Base-by-base conservation (phyloP, 2,797 vertebrate genomes). In the Pyrocephalus nanus region DNA sequence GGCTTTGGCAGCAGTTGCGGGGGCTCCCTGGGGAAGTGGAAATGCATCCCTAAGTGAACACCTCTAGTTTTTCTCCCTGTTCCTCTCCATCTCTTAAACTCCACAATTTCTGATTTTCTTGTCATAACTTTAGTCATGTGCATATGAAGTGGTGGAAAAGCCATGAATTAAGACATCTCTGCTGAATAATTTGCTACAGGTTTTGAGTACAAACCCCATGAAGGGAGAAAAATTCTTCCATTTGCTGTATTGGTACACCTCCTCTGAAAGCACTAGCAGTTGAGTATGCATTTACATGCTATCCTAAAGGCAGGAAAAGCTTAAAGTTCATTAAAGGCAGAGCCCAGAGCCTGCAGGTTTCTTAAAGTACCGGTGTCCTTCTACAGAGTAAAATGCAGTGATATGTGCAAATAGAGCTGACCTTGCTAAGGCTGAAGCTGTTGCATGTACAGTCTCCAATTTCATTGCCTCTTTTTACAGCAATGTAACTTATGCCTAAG, bases 1-100 rank as follows among this genome's bases (percentile, higher is more conserved):
- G 26, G 3, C 17, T 42, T 60, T 27, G 38, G 30, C 0, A 1
- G 30, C 6, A 30, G 42, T 25, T 2, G 1, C 22, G 26, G 36
- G 8, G 9, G 12, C 14, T 75, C 17, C 23, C 14, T 23, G 7
- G 9, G 25, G 36, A 89, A 40, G 13, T 4, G 29, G 19, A 89
- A 26, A 8, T 50, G 15, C 13, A n/a, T 18, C 14, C 8, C 4
- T 43, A 42, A 78, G n/a, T 25, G 43, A 45, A 47, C 0, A 1
- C 4, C 8, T 47, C 32, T 43, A 22, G 21, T 69, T 60, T 65
- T 65, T 22, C 9, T 7, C 34, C 38, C 38, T 62, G 38, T 42
- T 50, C 9, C 10, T 65, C 22, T 65, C n/a, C 12, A 9, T 43
- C 27, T 42, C 18, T 16, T 36, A 84, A 11, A 22, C 8, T 29